Percentiles rank a stretch among this genome's conserved stretches.
phyloP scores from a whole-genome alignment of 2,797 vertebrate species.

The Alectoris magna region DNA sequence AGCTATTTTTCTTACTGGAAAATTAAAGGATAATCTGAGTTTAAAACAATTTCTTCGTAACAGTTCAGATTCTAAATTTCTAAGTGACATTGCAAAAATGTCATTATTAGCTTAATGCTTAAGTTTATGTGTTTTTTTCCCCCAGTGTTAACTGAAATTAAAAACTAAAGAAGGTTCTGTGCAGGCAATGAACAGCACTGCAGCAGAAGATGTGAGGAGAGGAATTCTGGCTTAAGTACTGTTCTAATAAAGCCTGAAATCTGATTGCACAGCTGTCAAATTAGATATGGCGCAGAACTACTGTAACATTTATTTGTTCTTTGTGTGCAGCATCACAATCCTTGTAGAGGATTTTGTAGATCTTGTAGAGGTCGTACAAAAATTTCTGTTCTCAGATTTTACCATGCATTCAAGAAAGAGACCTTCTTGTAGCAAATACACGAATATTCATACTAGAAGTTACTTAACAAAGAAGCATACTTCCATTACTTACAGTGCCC shows the following conservation, averaged over 20 bases:
- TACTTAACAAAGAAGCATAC: background rate
- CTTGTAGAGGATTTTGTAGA: background rate
- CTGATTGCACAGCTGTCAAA: background rate
- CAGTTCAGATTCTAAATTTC: background rate
- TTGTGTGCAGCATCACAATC: background rate
- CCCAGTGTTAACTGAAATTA: background rate
- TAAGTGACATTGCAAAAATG: background rate
- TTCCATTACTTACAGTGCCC: background rate
- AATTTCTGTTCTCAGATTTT: background rate
- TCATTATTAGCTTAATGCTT: background rate
- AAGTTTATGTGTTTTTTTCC: background rate
- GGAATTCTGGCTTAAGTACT: constrained; percentile 4
- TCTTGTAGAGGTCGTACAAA: background rate
- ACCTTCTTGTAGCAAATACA: background rate
- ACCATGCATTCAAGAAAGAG: background rate
- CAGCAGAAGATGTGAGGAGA: background rate
- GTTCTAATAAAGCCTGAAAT: background rate
- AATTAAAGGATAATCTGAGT: background rate
- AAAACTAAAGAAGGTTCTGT: background rate
- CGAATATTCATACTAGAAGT: background rate
- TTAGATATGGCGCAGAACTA: background rate
- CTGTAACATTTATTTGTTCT: background rate
- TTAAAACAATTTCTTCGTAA: background rate
- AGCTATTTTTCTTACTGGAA: background rate
- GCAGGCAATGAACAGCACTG: background rate